These are phyloP conservation scores for Manacus vitellinus DNA, from an alignment of 2,113 vertebrate genomes.

Conservation along the genomic window DNA sequence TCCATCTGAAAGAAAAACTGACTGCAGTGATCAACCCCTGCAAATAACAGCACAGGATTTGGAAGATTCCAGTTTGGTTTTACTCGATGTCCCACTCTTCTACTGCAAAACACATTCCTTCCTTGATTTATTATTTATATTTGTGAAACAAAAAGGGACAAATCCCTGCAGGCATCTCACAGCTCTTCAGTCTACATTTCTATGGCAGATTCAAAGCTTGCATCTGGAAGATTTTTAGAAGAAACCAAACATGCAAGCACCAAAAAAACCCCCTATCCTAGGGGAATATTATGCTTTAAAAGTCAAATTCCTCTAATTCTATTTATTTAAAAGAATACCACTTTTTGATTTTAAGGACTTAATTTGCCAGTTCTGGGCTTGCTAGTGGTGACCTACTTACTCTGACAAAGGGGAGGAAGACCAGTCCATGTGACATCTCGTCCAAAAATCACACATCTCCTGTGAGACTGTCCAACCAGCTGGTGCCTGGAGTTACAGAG, in stretches of 20 bases:
- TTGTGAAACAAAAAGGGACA: neutral
- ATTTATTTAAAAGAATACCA: neutral
- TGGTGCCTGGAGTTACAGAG: neutral
- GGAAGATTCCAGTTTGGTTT: neutral
- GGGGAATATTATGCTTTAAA: neutral
- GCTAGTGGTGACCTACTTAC: conserved; percentile 11
- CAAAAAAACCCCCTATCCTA: neutral
- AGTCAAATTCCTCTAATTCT: neutral
- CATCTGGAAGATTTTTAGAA: neutral
- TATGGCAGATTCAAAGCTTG: neutral
- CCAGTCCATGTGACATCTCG: conserved; percentile 16
- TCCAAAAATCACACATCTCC: conserved; percentile 21
- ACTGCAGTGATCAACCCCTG: neutral
- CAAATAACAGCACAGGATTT: neutral
- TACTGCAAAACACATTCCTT: neutral
- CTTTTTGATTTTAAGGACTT: neutral
- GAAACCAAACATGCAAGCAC: neutral
- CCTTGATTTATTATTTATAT: neutral
- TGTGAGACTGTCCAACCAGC: conserved; percentile 2
- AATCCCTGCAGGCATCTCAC: neutral
- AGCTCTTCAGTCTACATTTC: neutral
- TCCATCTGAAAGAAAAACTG: neutral
- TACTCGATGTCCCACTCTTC: neutral
- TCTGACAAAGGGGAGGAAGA: conserved; percentile 1
- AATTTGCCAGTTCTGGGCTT: neutral